Evolutionary conservation across 1,140 invertebrate species (phyloP).

Genomic region (Microplitis mediator): DNA sequence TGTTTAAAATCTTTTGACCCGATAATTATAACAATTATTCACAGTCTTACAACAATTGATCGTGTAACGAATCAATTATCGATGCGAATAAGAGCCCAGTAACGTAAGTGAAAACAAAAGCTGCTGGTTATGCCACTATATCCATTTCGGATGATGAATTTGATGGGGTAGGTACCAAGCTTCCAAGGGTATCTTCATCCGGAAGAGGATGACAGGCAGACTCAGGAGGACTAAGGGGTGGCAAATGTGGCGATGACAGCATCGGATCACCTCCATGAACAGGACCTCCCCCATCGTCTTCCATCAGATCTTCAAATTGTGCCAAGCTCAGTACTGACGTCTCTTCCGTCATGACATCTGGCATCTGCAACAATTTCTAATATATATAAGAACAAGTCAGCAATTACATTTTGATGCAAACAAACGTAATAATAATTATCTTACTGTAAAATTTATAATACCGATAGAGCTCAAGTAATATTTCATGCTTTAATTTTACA

Average conservation of each 20-base stretch:
- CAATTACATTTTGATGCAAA: too few species aligned
- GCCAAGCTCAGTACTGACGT: slow-evolving; percentile 67
- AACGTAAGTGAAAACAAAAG: slow-evolving; percentile 15
- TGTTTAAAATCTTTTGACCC: neutral
- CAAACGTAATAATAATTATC: too few species aligned
- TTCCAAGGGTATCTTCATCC: slow-evolving; percentile 58
- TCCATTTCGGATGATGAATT: slow-evolving; percentile 61
- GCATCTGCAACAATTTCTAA: slow-evolving; percentile 56
- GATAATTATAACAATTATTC: neutral
- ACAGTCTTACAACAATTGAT: neutral
- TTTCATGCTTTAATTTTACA: too few species aligned
- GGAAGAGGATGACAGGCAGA: slow-evolving; percentile 51
- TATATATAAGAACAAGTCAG: neutral
- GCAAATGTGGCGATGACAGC: slow-evolving; percentile 65
- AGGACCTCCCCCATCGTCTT: slow-evolving; percentile 74
- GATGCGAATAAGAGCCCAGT: neutral
- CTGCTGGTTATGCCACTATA: slow-evolving; percentile 56
- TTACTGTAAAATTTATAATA: too few species aligned
- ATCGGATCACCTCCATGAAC: slow-evolving; percentile 73
- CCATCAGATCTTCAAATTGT: slow-evolving; percentile 81
- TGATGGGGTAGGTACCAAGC: slow-evolving; percentile 53
- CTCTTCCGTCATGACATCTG: slow-evolving; percentile 64
- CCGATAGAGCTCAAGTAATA: too few species aligned
- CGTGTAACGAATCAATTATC: neutral
- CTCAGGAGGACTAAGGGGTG: slow-evolving; percentile 55